A percentile compares a stretch with the other conserved stretches of the same genome.
Conservation (phyloP, 23 tunicate species). For the Styela clava region DNA sequence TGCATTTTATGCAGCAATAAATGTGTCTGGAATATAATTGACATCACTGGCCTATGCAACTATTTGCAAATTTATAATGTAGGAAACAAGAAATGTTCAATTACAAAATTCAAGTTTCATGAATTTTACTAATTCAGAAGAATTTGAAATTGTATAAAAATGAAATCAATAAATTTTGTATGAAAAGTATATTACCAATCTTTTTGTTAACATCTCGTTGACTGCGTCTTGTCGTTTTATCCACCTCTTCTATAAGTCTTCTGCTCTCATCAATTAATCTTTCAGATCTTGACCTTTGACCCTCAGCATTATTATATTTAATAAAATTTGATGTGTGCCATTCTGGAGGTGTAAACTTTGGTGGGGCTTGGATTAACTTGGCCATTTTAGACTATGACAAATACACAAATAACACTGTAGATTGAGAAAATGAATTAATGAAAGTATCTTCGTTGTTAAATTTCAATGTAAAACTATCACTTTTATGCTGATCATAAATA, state of each 20-base stretch:
- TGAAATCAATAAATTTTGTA: background rate
- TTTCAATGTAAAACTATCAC: too few species aligned
- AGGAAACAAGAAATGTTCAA: too few species aligned
- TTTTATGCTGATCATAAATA: too few species aligned
- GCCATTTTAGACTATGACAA: conserved; percentile 40
- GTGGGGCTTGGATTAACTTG: conserved; percentile 81
- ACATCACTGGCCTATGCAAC: too few species aligned
- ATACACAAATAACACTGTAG: background rate
- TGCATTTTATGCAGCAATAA: too few species aligned
- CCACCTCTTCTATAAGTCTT: conserved; percentile 81
- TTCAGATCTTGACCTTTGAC: conserved; percentile 66
- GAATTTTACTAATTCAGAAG: too few species aligned
- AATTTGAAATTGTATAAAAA: too few species aligned
- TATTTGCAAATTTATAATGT: too few species aligned
- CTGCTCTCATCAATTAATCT: conserved; percentile 84
- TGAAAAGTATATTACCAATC: conserved; percentile 38
- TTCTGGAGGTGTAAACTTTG: conserved; percentile 90
- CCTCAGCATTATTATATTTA: conserved; percentile 79
- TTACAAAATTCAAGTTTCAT: too few species aligned
- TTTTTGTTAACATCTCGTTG: conserved; percentile 83
- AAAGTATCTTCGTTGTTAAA: too few species aligned
- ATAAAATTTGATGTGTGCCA: conserved; percentile 84
- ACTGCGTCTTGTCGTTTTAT: conserved; percentile 67
- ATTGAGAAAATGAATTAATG: too few species aligned
- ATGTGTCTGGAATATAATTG: too few species aligned